Percentiles rank a stretch among this genome's conserved stretches.
Evolutionary conservation across 2,888 invertebrate genomes (phyloP).

Genomic region (Tipula lateralis): DNA sequence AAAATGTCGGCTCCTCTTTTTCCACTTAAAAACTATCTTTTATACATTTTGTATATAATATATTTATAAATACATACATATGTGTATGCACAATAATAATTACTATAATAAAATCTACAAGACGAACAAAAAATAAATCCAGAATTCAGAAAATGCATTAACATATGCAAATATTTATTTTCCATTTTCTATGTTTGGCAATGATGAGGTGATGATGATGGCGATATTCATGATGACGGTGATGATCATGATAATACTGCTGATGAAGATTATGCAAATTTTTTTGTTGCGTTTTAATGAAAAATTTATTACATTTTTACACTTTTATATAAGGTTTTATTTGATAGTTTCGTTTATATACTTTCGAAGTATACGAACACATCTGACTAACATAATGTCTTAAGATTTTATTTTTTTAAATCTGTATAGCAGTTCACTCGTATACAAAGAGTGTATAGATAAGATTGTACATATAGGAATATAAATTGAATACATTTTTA

Average conservation of each 20-base stretch:
- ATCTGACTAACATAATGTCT: not conserved
- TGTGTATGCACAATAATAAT: not conserved
- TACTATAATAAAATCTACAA: not conserved
- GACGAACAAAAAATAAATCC: not conserved
- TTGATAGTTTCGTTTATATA: not conserved
- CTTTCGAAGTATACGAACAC: not conserved
- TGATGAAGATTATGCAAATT: not conserved
- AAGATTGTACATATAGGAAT: not conserved
- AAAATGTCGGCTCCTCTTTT: not conserved
- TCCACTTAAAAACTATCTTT: not conserved
- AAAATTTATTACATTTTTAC: not conserved
- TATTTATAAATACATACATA: not conserved
- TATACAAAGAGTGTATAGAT: not conserved
- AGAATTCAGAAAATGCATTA: not conserved
- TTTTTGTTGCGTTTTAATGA: not conserved
- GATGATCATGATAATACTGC: not conserved
- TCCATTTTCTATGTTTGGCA: not conserved
- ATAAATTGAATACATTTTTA: not conserved
- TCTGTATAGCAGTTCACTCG: not conserved
- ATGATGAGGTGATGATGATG: not conserved
- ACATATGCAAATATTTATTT: constrained; percentile 3
- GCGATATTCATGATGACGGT: not conserved
- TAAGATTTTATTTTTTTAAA: not conserved
- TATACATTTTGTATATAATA: not conserved
- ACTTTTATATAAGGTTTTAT: not conserved